Evolutionary conservation across 2,113 vertebrate genomes (phyloP), one percentile per base, ranked within the genome.

Genomic region (Euleptes europaea): DNA sequence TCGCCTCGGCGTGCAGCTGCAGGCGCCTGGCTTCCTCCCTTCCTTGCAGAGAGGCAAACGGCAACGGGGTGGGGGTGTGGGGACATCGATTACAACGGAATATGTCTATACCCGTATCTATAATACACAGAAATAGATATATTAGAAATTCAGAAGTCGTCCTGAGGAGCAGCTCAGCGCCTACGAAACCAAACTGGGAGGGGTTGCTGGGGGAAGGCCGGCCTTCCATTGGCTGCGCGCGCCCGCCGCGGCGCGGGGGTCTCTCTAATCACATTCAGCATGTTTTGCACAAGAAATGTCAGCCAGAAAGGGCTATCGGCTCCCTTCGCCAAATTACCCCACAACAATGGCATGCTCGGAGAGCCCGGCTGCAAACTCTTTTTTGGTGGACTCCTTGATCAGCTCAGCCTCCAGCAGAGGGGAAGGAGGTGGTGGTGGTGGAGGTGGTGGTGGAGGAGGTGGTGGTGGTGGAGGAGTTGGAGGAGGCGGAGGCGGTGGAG

Each of bases 211-310:
- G n/a, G 89, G 94, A 96, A 94, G 97, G 95, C 92, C 93, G 96
- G 96, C 96, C 97, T 98, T 96, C 97, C 98, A 99, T 99, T 99
- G 99, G 98, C 98, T 98, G 96, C 95, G 95, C 95, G 96, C 96
- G 96, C 94, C 96, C 93, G 96, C 94, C 95, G 97, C 96, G 98
- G 97, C 97, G 97, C 97, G 97, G 97, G 97, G 97, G 97, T 98
- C 98, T 98, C 97, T 97, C 97, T 98, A 98, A 99, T 99, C 98
- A 98, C 98, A 99, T 98, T 98, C 98, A 98, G 97, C 97, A 98
- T 99, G 98, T 99, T 99, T 99, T 99, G 97, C 98, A 98, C 98
- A 98, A 99, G 98, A 99, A 99, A 99, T 99, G 98, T 99, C 98
- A 98, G 98, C 98, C 98, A 98, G 98, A 97, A 98, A 98, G 98